phyloP scores from a whole-genome alignment of 92 coral and sea anemone genomes.

The Actinernus sp. region DNA sequence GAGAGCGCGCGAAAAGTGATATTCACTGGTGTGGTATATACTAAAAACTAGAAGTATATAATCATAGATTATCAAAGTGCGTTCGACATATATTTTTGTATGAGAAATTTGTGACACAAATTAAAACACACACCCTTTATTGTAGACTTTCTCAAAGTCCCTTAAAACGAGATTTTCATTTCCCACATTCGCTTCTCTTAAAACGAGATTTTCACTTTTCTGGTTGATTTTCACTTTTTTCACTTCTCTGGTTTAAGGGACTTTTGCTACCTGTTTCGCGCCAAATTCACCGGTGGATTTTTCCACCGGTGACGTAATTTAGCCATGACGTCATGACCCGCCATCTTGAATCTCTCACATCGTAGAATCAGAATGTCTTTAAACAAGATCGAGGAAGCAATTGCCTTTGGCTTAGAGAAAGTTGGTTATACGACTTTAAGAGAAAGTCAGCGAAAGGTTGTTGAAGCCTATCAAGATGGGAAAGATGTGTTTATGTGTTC shows the following conservation, averaged over 20 bases:
- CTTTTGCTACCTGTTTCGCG: conserved; percentile 21
- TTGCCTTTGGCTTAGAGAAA: conserved; percentile 19
- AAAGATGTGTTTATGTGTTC: conserved; percentile 38
- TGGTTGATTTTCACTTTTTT: background rate
- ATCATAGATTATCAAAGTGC: no score
- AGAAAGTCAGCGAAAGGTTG: conserved; percentile 16
- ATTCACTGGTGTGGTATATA: no score
- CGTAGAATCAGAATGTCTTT: background rate
- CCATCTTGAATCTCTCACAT: conserved; percentile 1
- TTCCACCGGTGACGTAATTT: conserved; percentile 16
- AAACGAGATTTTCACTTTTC: no score
- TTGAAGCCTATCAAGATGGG: conserved; percentile 16
- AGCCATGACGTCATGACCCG: background rate
- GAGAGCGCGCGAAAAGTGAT: no score
- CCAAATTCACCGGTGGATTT: conserved; percentile 16
- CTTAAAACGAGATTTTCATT: no score
- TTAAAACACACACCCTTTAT: no score
- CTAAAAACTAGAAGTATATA: no score
- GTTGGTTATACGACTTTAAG: conserved; percentile 18
- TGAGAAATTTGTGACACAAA: no score
- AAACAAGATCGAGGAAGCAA: conserved; percentile 3
- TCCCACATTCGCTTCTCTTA: no score
- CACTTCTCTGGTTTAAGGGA: no score
- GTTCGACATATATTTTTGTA: no score
- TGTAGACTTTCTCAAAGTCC: no score